Conservation (phyloP, 2,888 invertebrate species). For the Callimorpha dominula region DNA sequence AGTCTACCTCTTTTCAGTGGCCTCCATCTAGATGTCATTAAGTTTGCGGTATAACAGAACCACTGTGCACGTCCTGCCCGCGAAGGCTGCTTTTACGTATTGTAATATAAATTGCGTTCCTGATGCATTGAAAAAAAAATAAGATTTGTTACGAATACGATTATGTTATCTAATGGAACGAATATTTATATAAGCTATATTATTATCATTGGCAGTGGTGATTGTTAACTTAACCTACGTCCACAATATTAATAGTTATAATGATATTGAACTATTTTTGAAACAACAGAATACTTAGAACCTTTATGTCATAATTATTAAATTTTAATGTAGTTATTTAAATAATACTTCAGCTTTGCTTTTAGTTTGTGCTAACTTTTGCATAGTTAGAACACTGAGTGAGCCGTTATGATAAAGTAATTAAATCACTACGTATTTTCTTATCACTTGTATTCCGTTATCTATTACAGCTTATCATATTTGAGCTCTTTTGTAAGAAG, state of each 20-base stretch:
- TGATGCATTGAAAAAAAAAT: too few relatives aligned
- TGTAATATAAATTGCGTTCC: too few relatives aligned
- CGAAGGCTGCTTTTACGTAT: too few relatives aligned
- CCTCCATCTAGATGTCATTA: too few relatives aligned
- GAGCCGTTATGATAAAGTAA: constrained; percentile 22
- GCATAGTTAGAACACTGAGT: constrained; percentile 16
- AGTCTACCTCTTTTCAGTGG: too few relatives aligned
- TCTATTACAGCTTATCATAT: constrained; percentile 42
- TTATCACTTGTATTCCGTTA: constrained; percentile 46
- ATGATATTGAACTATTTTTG: not conserved
- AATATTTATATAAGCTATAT: too few relatives aligned
- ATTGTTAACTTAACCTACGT: constrained; percentile 34
- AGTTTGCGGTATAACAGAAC: too few relatives aligned
- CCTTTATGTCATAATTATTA: not conserved
- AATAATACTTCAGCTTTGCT: constrained; percentile 31
- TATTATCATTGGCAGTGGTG: constrained; percentile 7
- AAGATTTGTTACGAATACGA: too few relatives aligned
- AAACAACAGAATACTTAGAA: not conserved
- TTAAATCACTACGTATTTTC: constrained; percentile 30
- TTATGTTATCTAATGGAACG: too few relatives aligned
- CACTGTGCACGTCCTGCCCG: too few relatives aligned
- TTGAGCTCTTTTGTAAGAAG: constrained; percentile 26
- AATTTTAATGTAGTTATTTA: not conserved
- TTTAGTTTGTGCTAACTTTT: constrained; percentile 23
- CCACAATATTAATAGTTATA: constrained; percentile 21